Conservation (phyloP, 2,113 vertebrate genomes). For the Corythornis madagascariensis region DNA sequence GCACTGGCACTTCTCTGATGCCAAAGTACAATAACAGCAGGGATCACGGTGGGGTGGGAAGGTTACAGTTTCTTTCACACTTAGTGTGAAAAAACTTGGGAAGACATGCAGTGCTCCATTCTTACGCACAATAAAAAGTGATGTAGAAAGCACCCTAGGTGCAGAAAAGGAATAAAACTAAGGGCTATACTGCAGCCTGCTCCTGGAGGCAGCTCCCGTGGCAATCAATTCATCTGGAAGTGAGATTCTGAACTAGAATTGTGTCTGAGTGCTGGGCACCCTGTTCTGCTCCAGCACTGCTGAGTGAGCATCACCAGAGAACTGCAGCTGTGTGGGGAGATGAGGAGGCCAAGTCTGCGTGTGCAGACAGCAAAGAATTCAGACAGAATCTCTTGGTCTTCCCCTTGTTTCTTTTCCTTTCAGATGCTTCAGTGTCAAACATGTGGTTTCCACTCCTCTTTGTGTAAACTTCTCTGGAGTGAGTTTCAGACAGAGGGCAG, state of each 20-base stretch:
- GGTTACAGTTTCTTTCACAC: neutral
- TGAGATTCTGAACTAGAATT: neutral
- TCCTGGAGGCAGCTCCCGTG: neutral
- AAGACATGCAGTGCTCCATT: neutral
- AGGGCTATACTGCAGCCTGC: neutral
- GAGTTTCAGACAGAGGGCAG: slow-evolving; percentile 28
- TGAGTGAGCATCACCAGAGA: neutral
- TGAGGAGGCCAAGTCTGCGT: neutral
- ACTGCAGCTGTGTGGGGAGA: neutral
- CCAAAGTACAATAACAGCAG: neutral
- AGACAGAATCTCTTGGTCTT: slow-evolving; percentile 35
- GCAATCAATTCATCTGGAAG: neutral
- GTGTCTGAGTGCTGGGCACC: neutral
- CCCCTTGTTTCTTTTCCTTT: slow-evolving; percentile 36
- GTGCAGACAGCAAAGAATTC: slow-evolving; percentile 46
- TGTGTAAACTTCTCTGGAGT: slow-evolving; percentile 16
- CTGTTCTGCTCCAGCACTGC: neutral
- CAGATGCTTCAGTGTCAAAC: slow-evolving; percentile 20
- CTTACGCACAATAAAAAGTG: neutral
- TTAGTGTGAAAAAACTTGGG: neutral
- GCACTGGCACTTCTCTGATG: neutral
- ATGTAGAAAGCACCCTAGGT: neutral
- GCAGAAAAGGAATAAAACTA: neutral
- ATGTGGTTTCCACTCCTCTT: slow-evolving; percentile 58
- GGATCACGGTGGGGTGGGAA: neutral